These are phyloP conservation scores for Chymomyza procnemis DNA, from an alignment of 2,888 invertebrate species.

Conservation along the genomic window DNA sequence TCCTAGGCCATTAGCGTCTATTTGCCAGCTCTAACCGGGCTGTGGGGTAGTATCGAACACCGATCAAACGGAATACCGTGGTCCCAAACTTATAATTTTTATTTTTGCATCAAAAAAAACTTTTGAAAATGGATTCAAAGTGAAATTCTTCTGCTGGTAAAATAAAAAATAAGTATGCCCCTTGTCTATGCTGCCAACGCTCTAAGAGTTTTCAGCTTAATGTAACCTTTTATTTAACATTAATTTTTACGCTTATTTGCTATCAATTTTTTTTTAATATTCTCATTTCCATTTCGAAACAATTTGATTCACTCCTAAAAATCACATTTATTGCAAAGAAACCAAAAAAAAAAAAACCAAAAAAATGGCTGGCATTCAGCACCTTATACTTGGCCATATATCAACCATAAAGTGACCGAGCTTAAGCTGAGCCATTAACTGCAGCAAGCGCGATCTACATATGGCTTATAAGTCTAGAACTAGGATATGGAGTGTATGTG, in stretches of 20 bases:
- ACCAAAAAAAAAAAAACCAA: background rate
- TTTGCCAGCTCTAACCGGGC: too few relatives aligned
- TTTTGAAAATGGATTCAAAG: too few relatives aligned
- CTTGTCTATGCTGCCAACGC: too few relatives aligned
- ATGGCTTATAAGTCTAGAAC: background rate
- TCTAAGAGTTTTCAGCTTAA: too few relatives aligned
- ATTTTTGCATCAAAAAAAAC: too few relatives aligned
- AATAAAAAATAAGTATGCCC: too few relatives aligned
- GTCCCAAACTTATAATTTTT: too few relatives aligned
- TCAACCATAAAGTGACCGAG: background rate
- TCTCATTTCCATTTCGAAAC: background rate
- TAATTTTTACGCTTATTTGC: background rate
- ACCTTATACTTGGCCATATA: background rate
- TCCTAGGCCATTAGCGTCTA: too few relatives aligned
- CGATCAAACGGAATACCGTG: too few relatives aligned
- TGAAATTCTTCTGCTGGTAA: too few relatives aligned
- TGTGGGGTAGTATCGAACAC: too few relatives aligned
- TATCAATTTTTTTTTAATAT: background rate
- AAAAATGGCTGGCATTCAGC: background rate
- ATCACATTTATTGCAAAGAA: background rate
- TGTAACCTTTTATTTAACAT: background rate
- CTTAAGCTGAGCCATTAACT: conserved; percentile 1
- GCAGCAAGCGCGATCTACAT: background rate
- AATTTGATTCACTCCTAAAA: background rate
- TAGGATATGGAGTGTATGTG: background rate